These are phyloP conservation scores for Lagorchestes hirsutus DNA, from an alignment of 2,797 vertebrate genomes.

Conservation along the genomic window DNA sequence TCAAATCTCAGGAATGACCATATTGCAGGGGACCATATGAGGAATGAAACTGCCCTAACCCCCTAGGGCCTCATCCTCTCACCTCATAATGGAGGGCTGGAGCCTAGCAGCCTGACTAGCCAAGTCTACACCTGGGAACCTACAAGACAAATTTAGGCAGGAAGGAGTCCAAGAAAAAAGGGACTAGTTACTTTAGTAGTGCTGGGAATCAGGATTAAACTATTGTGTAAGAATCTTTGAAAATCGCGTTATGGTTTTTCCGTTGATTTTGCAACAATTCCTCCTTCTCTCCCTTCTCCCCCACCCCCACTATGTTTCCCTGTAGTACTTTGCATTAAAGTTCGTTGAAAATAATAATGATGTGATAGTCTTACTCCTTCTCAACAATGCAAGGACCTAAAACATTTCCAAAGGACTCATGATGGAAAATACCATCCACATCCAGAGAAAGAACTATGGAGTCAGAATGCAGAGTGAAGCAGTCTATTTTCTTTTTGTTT, in stretches of 20 bases:
- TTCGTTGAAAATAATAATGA: background rate
- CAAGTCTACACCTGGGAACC: background rate
- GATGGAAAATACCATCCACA: too few relatives aligned
- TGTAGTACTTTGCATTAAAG: background rate
- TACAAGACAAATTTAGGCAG: background rate
- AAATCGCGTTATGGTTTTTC: background rate
- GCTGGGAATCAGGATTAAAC: background rate
- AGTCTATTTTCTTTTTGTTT: too few relatives aligned
- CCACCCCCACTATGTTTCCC: background rate
- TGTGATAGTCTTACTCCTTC: too few relatives aligned
- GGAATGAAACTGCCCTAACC: background rate
- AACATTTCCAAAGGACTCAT: too few relatives aligned
- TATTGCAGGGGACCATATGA: background rate
- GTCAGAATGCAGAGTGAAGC: too few relatives aligned
- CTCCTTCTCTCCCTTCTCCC: background rate
- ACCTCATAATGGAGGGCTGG: background rate
- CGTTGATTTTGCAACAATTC: background rate
- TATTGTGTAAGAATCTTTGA: background rate
- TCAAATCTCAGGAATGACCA: background rate
- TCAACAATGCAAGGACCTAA: too few relatives aligned
- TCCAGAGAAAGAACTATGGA: too few relatives aligned
- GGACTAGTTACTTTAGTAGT: background rate
- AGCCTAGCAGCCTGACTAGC: background rate
- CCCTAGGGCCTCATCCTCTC: background rate
- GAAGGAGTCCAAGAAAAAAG: background rate